Conservation (phyloP, 2,888 invertebrate species). For the Xylota segnis region DNA sequence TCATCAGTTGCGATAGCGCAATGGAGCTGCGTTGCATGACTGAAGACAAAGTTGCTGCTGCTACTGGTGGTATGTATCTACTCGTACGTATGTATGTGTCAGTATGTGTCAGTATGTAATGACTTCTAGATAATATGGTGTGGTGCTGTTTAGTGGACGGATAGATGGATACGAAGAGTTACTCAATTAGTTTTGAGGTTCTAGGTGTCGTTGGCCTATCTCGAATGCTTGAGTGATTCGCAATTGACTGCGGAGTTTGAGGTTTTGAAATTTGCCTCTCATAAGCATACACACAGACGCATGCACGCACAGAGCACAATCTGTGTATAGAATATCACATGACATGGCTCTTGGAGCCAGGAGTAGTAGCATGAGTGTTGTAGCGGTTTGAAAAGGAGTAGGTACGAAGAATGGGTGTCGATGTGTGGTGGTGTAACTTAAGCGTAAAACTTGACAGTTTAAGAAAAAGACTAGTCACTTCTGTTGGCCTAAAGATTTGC, state of each 20-base stretch:
- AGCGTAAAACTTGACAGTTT: not conserved
- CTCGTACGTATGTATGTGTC: too few species aligned
- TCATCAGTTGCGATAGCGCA: slow-evolving; percentile 57
- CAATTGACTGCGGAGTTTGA: slow-evolving; percentile 28
- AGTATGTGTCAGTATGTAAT: too few species aligned
- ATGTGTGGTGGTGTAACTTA: slow-evolving; percentile 26
- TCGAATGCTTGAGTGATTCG: slow-evolving; percentile 33
- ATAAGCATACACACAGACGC: not conserved
- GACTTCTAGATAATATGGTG: not conserved
- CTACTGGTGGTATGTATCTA: not conserved
- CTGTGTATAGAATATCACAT: slow-evolving; percentile 12
- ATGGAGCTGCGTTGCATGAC: slow-evolving; percentile 18
- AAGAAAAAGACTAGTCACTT: not conserved
- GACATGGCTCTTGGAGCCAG: slow-evolving; percentile 13
- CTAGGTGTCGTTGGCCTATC: slow-evolving; percentile 47
- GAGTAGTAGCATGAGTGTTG: not conserved
- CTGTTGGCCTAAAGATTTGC: not conserved
- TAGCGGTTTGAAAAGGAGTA: slow-evolving; percentile 11
- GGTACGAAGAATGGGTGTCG: slow-evolving; percentile 4
- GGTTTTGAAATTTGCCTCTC: slow-evolving; percentile 22
- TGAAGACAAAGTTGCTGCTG: slow-evolving; percentile 45
- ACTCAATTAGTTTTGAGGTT: slow-evolving; percentile 30
- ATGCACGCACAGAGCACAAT: slow-evolving; percentile 7
- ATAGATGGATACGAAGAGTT: slow-evolving; percentile 6
- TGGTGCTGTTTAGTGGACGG: not conserved